These are phyloP conservation scores for Isichthys henryi DNA, from an alignment of 2,113 vertebrate species.

Conservation along the genomic window DNA sequence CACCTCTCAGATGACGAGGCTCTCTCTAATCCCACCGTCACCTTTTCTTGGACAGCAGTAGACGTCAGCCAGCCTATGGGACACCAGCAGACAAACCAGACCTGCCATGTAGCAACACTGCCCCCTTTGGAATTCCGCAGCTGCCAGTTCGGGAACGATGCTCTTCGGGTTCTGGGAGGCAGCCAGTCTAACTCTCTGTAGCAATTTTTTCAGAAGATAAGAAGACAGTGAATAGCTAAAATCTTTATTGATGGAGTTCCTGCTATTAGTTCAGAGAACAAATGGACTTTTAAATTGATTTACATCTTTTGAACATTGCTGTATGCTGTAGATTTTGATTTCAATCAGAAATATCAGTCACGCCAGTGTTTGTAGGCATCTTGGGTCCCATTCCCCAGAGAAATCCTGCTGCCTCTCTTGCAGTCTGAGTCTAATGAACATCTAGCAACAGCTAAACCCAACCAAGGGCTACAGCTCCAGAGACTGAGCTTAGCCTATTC, in stretches of 20 bases:
- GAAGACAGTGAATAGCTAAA: not conserved
- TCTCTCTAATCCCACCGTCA: not conserved
- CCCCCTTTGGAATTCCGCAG: slow-evolving; percentile 23
- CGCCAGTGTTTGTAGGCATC: not conserved
- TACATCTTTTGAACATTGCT: not conserved
- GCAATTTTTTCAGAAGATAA: not conserved
- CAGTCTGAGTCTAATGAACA: not conserved
- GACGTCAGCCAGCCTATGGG: not conserved
- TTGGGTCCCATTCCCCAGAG: not conserved
- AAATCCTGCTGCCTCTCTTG: not conserved
- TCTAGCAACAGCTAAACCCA: not conserved
- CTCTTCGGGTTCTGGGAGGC: not conserved
- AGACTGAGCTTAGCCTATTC: not conserved
- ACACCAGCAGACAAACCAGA: not conserved
- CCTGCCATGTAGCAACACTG: slow-evolving; percentile 28
- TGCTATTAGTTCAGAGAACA: not conserved
- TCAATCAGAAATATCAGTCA: not conserved
- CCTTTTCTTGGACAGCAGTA: not conserved
- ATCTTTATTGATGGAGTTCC: not conserved
- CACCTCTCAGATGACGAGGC: not conserved
- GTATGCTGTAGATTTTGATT: not conserved
- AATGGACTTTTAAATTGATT: not conserved
- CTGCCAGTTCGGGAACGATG: not conserved
- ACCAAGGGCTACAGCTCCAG: not conserved
- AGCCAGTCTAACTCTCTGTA: not conserved